Evolutionary conservation across 2,888 invertebrate species (phyloP).

Genomic region (Hyalella azteca): DNA sequence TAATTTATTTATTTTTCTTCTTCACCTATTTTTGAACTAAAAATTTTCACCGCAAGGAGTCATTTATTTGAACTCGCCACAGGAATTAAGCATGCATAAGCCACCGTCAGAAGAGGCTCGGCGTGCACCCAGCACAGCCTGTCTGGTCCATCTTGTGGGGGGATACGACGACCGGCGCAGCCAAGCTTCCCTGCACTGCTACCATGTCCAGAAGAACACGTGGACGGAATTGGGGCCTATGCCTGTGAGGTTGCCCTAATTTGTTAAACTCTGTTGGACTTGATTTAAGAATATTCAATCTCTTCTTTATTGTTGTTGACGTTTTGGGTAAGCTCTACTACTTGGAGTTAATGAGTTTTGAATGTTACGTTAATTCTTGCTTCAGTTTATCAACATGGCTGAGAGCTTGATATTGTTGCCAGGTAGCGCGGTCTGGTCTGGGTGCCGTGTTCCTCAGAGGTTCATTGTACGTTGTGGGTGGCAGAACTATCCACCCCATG

Average conservation of each 20-base stretch:
- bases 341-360: no score
- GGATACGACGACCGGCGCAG: slow-evolving; percentile 83
- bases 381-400: no score
- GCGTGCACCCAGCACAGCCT: slow-evolving; percentile 80
- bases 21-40: no score
- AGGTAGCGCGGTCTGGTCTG: slow-evolving; percentile 50
- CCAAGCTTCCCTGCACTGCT: slow-evolving; percentile 85
- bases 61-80: no score
- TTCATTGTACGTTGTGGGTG: slow-evolving; percentile 89
- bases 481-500: slow-evolving; percentile 83
- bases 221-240: slow-evolving; percentile 82
- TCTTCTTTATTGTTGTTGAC: no score
- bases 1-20: no score
- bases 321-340: no score
- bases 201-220: slow-evolving; percentile 75
- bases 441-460: slow-evolving; percentile 64
- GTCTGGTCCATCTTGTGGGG: slow-evolving; percentile 89
- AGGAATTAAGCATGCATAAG: slow-evolving; percentile 87
- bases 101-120: slow-evolving; percentile 83
- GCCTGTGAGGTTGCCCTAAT: slow-evolving; percentile 77
- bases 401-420: no score
- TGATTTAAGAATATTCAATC: no score
- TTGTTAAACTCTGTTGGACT: no score
- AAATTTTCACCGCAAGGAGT: no score
- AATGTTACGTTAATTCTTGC: no score